A percentile compares a stretch with the other conserved stretches of the same genome.
Conservation (phyloP, 2,888 invertebrate genomes). For the Dasysyrphus albostriatus region DNA sequence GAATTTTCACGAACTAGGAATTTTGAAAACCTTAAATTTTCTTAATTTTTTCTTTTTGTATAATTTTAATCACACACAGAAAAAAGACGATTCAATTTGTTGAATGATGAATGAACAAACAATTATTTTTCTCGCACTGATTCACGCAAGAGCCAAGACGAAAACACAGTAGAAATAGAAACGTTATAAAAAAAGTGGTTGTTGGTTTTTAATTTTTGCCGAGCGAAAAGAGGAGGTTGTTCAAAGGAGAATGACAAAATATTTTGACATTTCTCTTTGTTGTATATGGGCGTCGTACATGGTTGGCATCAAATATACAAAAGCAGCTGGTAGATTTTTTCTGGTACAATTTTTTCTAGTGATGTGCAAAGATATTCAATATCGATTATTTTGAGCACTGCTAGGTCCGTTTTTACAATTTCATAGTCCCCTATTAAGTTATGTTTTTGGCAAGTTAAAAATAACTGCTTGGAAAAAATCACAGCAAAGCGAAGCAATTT, state of each 20-base stretch:
- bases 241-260: conserved; percentile 49
- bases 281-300: conserved; percentile 64
- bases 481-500: too few species aligned
- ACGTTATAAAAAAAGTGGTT: conserved; percentile 67
- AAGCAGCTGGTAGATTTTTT: conserved; percentile 38
- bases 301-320: not conserved
- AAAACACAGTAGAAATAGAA: conserved; percentile 53
- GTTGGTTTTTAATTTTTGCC: conserved; percentile 44
- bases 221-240: conserved; percentile 49
- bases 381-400: too few species aligned
- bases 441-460: too few species aligned
- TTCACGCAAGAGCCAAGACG: conserved; percentile 60
- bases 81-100: conserved; percentile 29
- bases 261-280: conserved; percentile 67
- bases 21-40: not conserved
- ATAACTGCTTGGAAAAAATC: too few species aligned
- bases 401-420: too few species aligned
- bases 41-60: not conserved
- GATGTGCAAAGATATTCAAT: not conserved
- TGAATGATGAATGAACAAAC: conserved; percentile 37
- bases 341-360: conserved; percentile 50
- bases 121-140: conserved; percentile 65
- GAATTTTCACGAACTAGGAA: not conserved
- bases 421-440: too few species aligned
- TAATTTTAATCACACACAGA: conserved; percentile 46